Conservation (phyloP, 2,888 invertebrate genomes). For the Coleophora deauratella region DNA sequence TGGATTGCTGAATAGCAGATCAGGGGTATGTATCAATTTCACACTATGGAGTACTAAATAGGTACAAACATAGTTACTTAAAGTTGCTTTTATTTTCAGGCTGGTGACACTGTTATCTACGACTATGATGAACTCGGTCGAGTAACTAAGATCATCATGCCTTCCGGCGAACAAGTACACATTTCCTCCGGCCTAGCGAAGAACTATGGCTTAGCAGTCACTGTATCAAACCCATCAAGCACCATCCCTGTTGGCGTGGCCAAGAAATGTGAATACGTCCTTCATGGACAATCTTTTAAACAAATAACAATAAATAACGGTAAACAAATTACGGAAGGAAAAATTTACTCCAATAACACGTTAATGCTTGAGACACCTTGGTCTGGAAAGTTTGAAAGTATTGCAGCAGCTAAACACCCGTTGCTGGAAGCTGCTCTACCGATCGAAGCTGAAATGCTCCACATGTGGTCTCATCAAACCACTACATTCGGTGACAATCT, state of each 20-base stretch:
- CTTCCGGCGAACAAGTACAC: conserved; percentile 91
- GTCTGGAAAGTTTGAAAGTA: conserved; percentile 82
- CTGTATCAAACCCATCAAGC: conserved; percentile 75
- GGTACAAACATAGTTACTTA: conserved; percentile 1
- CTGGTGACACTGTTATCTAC: conserved; percentile 91
- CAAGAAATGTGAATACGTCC: conserved; percentile 74
- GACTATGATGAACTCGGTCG: conserved; percentile 93
- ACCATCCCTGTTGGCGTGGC: conserved; percentile 70
- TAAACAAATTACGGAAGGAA: conserved; percentile 81
- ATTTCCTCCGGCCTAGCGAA: conserved; percentile 85
- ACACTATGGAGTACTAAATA: background rate
- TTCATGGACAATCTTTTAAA: conserved; percentile 78
- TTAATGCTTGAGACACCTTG: conserved; percentile 83
- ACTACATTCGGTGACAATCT: conserved; percentile 84
- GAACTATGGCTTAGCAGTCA: conserved; percentile 83
- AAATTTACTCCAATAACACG: conserved; percentile 85
- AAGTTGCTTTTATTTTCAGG: conserved; percentile 58
- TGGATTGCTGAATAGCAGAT: conserved; percentile 88
- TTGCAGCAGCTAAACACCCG: conserved; percentile 87
- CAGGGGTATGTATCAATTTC: conserved; percentile 75
- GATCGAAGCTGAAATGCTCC: conserved; percentile 92
- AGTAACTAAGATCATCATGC: conserved; percentile 88
- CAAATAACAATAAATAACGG: conserved; percentile 81
- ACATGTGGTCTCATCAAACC: conserved; percentile 90
- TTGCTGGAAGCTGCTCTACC: conserved; percentile 87